Percentiles rank a stretch among this genome's conserved stretches.
These are phyloP conservation scores for Pterophyllum scalare DNA, from an alignment of 2,113 vertebrate genomes.

Conservation along the genomic window DNA sequence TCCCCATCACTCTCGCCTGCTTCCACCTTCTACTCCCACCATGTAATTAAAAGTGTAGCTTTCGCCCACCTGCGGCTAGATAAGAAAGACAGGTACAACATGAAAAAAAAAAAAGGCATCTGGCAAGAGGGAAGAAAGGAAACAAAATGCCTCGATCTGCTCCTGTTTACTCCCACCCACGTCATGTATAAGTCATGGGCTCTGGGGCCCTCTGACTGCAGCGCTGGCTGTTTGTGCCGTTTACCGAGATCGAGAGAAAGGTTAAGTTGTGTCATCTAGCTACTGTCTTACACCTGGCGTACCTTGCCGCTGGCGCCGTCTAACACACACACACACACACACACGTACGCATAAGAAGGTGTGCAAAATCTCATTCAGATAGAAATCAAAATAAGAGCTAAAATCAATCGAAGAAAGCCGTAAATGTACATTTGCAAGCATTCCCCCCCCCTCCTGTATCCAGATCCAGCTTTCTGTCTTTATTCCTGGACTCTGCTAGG, in stretches of 20 bases:
- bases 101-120: conserved; percentile 33
- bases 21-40: conserved; percentile 61
- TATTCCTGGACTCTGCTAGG: not conserved
- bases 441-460: not conserved
- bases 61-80: conserved; percentile 67
- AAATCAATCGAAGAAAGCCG: not conserved
- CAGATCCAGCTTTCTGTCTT: not conserved
- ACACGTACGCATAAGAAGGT: conserved; percentile 27
- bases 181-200: conserved; percentile 75
- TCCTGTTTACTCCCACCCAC: conserved; percentile 75
- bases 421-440: not conserved
- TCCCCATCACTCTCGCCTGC: not conserved
- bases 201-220: conserved; percentile 56
- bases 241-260: conserved; percentile 64
- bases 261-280: conserved; percentile 75
- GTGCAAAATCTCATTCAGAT: conserved; percentile 12
- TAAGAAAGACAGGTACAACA: conserved; percentile 77
- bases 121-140: conserved; percentile 19
- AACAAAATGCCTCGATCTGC: conserved; percentile 62
- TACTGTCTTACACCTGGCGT: conserved; percentile 68
- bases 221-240: conserved; percentile 63
- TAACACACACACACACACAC: conserved; percentile 28
- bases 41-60: conserved; percentile 79
- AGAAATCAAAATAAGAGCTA: not conserved
- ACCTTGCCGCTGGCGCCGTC: conserved; percentile 57